These are phyloP conservation scores for Melinaea marsaeus DNA, from an alignment of 2,888 invertebrate genomes.

Conservation along the genomic window DNA sequence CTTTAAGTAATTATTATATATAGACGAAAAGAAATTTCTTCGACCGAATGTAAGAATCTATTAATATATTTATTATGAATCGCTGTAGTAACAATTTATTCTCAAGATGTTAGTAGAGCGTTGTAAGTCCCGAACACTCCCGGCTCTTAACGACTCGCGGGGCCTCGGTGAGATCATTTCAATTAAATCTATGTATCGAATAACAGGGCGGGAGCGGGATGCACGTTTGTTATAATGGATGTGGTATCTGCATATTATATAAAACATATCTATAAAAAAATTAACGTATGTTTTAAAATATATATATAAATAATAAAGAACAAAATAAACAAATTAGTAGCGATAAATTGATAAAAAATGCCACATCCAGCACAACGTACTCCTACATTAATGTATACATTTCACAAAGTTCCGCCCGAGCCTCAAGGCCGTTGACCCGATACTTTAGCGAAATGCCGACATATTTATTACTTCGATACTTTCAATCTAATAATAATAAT, in stretches of 20 bases:
- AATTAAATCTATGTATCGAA: constrained; percentile 42
- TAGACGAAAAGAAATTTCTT: too few species aligned
- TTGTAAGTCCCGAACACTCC: too few species aligned
- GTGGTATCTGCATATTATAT: constrained; percentile 8
- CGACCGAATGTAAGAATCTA: too few species aligned
- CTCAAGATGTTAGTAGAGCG: too few species aligned
- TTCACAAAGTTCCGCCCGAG: constrained; percentile 18
- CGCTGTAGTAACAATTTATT: too few species aligned
- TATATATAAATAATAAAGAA: too few species aligned
- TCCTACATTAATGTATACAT: constrained; percentile 14
- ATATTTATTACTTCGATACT: constrained; percentile 9
- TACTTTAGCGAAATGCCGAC: constrained; percentile 5
- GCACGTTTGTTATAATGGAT: constrained; percentile 21
- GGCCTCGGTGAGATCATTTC: constrained; percentile 42
- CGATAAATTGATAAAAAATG: constrained; percentile 10
- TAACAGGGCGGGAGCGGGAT: constrained; percentile 4
- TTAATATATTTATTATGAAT: too few species aligned
- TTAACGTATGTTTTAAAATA: too few species aligned
- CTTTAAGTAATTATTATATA: too few species aligned
- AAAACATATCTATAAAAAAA: too few species aligned
- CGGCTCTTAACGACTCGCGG: constrained; percentile 5
- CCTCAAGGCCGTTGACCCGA: constrained; percentile 28
- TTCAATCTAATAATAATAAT: constrained; percentile 4
- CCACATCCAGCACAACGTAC: constrained; percentile 26
- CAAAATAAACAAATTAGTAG: too few species aligned